Evolutionary conservation across 2,888 invertebrate genomes (phyloP).

Genomic region (Drosophila stalkeri): DNA sequence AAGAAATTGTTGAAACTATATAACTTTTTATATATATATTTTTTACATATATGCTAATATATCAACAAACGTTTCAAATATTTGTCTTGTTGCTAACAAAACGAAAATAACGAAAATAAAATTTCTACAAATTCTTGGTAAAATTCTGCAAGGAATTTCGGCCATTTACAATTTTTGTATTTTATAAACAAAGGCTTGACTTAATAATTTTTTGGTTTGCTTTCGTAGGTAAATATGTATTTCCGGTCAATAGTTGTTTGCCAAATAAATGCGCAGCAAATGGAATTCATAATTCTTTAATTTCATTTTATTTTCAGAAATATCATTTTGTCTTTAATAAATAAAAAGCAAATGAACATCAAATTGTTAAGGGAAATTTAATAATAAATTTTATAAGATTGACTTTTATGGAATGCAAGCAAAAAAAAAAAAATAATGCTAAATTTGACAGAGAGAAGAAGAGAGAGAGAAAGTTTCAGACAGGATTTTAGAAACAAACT

Average conservation of each 20-base stretch:
- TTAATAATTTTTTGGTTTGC: not conserved
- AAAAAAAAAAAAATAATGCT: no score
- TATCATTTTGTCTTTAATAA: not conserved
- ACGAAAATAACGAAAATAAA: not conserved
- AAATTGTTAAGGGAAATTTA: not conserved
- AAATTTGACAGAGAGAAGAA: no score
- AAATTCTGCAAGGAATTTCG: not conserved
- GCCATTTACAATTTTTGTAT: constrained; percentile 1
- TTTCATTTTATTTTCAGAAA: not conserved
- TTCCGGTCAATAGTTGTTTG: not conserved
- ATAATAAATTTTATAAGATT: not conserved
- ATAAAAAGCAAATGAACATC: not conserved
- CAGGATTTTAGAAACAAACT: not conserved
- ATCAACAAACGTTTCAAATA: constrained; percentile 3
- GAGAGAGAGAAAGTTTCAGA: no score
- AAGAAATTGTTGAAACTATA: constrained; percentile 13
- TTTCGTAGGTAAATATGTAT: not conserved
- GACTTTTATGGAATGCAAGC: no score
- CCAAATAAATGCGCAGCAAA: not conserved
- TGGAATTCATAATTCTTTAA: constrained; percentile 8
- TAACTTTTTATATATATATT: not conserved
- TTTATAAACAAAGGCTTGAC: not conserved
- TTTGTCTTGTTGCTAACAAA: not conserved
- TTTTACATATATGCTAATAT: not conserved
- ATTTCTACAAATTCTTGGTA: not conserved